Evolutionary conservation across 2,797 vertebrate species (phyloP).

Genomic region (Thripadectes ignobilis): DNA sequence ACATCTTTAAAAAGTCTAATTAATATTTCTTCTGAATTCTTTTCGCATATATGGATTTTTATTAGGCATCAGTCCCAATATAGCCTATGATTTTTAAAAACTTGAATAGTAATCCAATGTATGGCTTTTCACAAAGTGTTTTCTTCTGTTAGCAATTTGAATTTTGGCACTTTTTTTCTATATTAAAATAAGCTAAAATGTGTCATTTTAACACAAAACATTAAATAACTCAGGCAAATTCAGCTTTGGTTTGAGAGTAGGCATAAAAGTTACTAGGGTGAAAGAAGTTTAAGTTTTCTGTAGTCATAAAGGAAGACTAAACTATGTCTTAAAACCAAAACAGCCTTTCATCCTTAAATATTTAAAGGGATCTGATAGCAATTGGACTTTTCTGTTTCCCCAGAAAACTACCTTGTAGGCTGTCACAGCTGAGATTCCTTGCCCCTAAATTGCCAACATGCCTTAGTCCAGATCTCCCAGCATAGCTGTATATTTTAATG

Average conservation of each 20-base stretch:
- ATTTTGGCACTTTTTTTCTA: neutral
- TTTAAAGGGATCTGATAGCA: neutral
- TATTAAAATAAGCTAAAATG: neutral
- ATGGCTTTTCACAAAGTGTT: neutral
- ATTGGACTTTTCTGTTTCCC: neutral
- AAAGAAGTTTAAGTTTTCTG: neutral
- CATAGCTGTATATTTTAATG: neutral
- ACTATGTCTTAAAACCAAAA: neutral
- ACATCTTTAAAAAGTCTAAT: neutral
- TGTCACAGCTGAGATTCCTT: neutral
- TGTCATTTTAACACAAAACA: neutral
- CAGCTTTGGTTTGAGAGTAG: neutral
- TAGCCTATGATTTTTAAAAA: neutral
- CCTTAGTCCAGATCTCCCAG: neutral
- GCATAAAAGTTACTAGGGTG: neutral
- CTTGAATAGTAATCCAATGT: neutral
- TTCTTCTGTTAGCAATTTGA: neutral
- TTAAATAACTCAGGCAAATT: neutral
- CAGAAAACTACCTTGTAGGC: neutral
- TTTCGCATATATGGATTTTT: neutral
- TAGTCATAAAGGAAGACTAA: neutral
- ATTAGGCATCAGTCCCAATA: neutral
- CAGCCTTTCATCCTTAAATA: constrained; percentile 1
- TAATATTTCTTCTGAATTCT: neutral
- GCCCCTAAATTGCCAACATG: neutral